These are phyloP conservation scores for Hoplostethus mediterraneus DNA, from an alignment of 2,797 vertebrate genomes.

Conservation along the genomic window DNA sequence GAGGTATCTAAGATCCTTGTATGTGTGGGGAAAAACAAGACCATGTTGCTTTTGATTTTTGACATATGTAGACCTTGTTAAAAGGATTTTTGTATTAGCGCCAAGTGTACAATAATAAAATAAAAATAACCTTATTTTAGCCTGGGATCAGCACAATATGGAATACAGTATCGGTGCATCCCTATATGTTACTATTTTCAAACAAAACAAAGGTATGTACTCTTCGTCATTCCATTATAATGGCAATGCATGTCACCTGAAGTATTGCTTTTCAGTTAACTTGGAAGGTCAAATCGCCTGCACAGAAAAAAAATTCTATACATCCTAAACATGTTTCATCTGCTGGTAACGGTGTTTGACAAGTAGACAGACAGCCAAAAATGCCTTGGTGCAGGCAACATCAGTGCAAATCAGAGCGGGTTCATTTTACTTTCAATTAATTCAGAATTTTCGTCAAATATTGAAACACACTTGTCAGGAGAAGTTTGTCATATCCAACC, in stretches of 20 bases:
- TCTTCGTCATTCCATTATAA: constrained; percentile 51
- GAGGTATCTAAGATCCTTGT: constrained; percentile 32
- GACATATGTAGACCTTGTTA: constrained; percentile 28
- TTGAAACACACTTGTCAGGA: constrained; percentile 17
- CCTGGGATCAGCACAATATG: not conserved
- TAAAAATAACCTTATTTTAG: constrained; percentile 4
- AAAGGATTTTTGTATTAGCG: constrained; percentile 40
- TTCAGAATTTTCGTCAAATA: constrained; percentile 17
- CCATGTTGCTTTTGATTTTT: constrained; percentile 8
- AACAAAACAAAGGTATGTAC: constrained; percentile 55
- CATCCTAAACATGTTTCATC: constrained; percentile 35
- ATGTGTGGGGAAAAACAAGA: not conserved
- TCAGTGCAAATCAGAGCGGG: constrained; percentile 5
- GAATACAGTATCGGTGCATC: constrained; percentile 65
- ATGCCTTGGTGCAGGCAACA: not conserved
- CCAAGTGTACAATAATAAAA: constrained; percentile 18
- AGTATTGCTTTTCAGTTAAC: constrained; percentile 46
- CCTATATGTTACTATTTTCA: constrained; percentile 60
- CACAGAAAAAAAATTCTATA: constrained; percentile 32
- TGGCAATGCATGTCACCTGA: constrained; percentile 44
- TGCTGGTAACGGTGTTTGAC: constrained; percentile 51
- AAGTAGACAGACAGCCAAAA: constrained; percentile 19
- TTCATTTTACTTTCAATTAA: constrained; percentile 13
- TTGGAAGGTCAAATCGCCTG: constrained; percentile 43
- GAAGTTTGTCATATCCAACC: constrained; percentile 7